Conservation (phyloP, 2,888 invertebrate species). For the Opisthograptis luteolata region DNA sequence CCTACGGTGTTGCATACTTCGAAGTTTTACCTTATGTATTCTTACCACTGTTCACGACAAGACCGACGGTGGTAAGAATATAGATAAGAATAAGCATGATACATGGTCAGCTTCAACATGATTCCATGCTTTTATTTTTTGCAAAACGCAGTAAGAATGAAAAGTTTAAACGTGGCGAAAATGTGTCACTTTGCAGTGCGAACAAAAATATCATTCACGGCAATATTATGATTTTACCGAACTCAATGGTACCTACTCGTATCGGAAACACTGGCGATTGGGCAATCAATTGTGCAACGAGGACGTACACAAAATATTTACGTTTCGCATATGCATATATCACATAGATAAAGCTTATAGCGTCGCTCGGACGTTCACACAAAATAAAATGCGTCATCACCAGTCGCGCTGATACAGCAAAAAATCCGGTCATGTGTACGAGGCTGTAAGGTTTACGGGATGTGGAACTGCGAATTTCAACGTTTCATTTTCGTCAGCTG, state of each 20-base stretch:
- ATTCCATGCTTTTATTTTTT: too few species aligned
- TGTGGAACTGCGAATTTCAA: conserved; percentile 36
- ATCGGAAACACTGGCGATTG: conserved; percentile 13
- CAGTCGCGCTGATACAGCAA: conserved; percentile 42
- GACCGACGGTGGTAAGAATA: too few species aligned
- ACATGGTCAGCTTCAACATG: too few species aligned
- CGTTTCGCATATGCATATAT: conserved; percentile 49
- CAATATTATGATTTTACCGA: conserved; percentile 4
- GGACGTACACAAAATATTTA: conserved; percentile 60
- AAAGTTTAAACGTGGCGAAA: not conserved
- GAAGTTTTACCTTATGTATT: too few species aligned
- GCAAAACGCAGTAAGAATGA: too few species aligned
- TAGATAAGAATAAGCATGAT: too few species aligned
- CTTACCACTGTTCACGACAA: too few species aligned
- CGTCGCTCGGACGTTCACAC: conserved; percentile 42
- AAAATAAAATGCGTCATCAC: conserved; percentile 57
- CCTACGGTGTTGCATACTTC: too few species aligned
- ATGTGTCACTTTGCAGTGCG: not conserved
- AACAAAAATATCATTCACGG: not conserved
- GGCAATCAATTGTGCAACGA: conserved; percentile 34
- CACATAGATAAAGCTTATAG: conserved; percentile 50
- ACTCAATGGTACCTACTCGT: too few species aligned
- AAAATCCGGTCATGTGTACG: conserved; percentile 42
- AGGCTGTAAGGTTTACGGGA: conserved; percentile 36
- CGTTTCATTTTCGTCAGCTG: conserved; percentile 33